These are phyloP conservation scores for Jacana jacana DNA, from an alignment of 2,113 vertebrate genomes.

Conservation along the genomic window DNA sequence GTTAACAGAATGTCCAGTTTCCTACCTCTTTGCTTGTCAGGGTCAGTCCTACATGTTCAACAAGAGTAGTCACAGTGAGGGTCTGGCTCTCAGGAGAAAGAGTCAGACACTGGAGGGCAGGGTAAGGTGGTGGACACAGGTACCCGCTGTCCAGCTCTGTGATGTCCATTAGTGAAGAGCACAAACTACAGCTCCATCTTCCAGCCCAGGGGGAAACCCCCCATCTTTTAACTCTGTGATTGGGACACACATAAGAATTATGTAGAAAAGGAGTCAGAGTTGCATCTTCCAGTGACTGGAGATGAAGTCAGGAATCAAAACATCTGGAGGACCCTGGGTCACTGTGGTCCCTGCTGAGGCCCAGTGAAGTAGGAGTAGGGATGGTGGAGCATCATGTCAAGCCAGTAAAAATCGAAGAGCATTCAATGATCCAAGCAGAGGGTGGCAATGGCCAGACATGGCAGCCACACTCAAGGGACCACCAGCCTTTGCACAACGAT, in stretches of 20 bases:
- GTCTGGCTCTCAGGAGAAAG: background rate
- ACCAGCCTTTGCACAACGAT: background rate
- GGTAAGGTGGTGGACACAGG: background rate
- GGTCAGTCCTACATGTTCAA: background rate
- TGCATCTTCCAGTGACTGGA: background rate
- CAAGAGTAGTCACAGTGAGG: background rate
- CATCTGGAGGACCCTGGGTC: background rate
- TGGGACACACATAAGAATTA: background rate
- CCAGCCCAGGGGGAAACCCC: accelerated
- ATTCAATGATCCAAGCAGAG: background rate
- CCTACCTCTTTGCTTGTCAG: background rate
- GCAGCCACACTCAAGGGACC: background rate
- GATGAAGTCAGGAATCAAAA: background rate
- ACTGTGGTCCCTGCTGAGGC: background rate
- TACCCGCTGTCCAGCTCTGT: background rate
- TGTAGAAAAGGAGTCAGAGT: background rate
- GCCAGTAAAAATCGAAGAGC: background rate
- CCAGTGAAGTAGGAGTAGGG: background rate
- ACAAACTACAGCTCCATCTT: background rate
- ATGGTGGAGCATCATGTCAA: background rate
- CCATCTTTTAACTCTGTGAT: background rate
- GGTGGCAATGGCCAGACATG: background rate
- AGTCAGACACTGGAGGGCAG: background rate
- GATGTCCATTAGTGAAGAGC: background rate
- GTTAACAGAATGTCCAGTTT: background rate